Percentiles rank a stretch among this genome's conserved stretches.
Evolutionary conservation across 2,113 vertebrate genomes (phyloP).

Genomic region (Hucho hucho): DNA sequence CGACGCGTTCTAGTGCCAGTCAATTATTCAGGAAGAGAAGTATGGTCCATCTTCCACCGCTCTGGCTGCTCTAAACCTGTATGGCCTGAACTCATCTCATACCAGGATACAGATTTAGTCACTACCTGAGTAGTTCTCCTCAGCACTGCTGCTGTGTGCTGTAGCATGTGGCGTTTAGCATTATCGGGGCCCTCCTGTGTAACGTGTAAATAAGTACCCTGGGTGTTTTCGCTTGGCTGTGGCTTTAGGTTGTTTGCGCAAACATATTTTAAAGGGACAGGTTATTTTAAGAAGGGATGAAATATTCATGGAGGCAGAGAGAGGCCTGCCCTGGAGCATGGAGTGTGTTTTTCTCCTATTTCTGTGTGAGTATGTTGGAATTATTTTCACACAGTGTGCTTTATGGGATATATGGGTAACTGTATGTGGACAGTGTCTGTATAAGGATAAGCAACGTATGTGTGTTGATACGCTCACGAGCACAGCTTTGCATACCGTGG

Average conservation of each 20-base stretch:
- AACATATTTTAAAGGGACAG: conserved; percentile 45
- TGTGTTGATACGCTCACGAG: neutral
- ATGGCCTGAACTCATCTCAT: conserved; percentile 50
- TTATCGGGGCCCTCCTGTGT: conserved; percentile 50
- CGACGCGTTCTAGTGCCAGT: conserved; percentile 26
- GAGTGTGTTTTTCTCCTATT: conserved; percentile 1
- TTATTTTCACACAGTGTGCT: neutral
- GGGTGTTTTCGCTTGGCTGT: conserved; percentile 41
- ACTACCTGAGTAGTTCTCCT: neutral
- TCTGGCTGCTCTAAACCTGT: conserved; percentile 46
- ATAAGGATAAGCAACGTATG: neutral
- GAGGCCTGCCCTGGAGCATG: conserved; percentile 17
- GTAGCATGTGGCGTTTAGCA: neutral
- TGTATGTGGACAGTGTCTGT: neutral
- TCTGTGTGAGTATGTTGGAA: neutral
- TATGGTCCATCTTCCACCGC: conserved; percentile 27
- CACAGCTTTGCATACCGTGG: neutral
- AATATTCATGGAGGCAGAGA: conserved; percentile 54
- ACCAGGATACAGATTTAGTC: conserved; percentile 49
- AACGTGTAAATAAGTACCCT: conserved; percentile 59
- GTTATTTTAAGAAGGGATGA: conserved; percentile 64
- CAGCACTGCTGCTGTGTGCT: no score
- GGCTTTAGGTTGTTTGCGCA: conserved; percentile 51
- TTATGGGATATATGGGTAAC: conserved; percentile 13
- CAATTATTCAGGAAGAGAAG: conserved; percentile 61